Evolutionary conservation across 2,888 invertebrate genomes (phyloP).

Genomic region (Drymonia ruficornis): DNA sequence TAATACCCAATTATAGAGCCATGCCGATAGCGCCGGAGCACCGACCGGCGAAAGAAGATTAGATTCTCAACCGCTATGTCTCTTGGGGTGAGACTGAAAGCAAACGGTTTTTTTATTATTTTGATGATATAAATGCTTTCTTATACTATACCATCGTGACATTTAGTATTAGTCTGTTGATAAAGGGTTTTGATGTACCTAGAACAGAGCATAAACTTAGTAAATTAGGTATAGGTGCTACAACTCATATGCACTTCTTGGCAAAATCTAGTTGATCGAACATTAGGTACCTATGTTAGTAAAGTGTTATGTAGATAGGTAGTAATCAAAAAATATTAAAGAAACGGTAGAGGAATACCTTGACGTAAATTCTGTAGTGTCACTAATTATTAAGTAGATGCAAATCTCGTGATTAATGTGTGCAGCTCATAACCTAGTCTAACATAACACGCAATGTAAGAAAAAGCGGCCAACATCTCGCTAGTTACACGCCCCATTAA

Average conservation of each 20-base stretch:
- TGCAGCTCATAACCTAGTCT: slow-evolving; percentile 1
- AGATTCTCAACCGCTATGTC: slow-evolving; percentile 49
- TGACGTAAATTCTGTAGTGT: background rate
- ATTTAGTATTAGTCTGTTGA: too few relatives aligned
- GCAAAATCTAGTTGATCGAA: too few relatives aligned
- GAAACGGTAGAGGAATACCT: too few relatives aligned
- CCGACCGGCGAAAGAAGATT: slow-evolving; percentile 65
- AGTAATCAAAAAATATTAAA: too few relatives aligned
- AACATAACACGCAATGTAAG: slow-evolving; percentile 35
- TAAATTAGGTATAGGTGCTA: too few relatives aligned
- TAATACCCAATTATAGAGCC: slow-evolving; percentile 77
- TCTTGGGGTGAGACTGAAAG: slow-evolving; percentile 37
- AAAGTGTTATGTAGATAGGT: too few relatives aligned
- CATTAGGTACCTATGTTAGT: too few relatives aligned
- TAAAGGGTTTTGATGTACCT: too few relatives aligned
- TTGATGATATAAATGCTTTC: background rate
- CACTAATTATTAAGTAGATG: background rate
- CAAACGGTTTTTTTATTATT: slow-evolving; percentile 20
- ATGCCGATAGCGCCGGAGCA: too few relatives aligned
- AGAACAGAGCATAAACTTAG: too few relatives aligned
- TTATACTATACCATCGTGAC: background rate
- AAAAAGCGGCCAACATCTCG: slow-evolving; percentile 43
- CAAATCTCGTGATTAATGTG: background rate
- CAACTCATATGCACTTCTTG: too few relatives aligned
- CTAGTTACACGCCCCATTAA: slow-evolving; percentile 42